Evolutionary conservation across 2,113 vertebrate genomes (phyloP).

Genomic region (Oreochromis niloticus): DNA sequence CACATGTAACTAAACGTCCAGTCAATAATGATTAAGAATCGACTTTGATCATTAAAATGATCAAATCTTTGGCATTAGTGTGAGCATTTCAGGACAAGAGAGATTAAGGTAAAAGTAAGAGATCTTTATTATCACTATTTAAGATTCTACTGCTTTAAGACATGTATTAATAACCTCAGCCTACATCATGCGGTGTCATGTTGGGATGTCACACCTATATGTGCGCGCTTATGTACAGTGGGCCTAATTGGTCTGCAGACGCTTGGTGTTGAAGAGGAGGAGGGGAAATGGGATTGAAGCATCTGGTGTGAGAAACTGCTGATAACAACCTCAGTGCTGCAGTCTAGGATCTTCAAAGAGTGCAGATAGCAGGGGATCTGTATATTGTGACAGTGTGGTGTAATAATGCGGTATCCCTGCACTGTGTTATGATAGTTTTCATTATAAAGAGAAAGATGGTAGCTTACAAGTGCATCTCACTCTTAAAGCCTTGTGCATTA

Average conservation of each 20-base stretch:
- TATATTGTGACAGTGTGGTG: background rate
- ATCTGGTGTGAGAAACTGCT: constrained; percentile 47
- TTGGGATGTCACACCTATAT: background rate
- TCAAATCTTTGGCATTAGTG: background rate
- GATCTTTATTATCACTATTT: background rate
- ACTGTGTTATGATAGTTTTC: background rate
- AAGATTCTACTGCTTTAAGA: background rate
- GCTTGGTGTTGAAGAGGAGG: background rate
- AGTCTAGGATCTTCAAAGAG: background rate
- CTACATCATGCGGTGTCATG: background rate
- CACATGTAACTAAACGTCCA: background rate
- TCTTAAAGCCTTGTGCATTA: background rate
- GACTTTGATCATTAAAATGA: background rate
- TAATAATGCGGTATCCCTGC: background rate
- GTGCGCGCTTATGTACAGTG: background rate
- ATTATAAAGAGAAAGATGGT: background rate
- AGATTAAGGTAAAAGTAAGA: background rate
- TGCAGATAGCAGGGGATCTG: background rate
- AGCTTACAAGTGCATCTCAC: background rate
- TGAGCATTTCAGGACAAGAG: background rate
- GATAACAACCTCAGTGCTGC: background rate
- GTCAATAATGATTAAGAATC: background rate
- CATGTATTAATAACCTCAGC: background rate
- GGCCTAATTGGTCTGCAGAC: background rate
- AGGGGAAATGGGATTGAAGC: constrained; percentile 10